A percentile compares a stretch with the other conserved stretches of the same genome.
phyloP scores from a whole-genome alignment of 1,140 invertebrate species.

The Habropoda laboriosa region DNA sequence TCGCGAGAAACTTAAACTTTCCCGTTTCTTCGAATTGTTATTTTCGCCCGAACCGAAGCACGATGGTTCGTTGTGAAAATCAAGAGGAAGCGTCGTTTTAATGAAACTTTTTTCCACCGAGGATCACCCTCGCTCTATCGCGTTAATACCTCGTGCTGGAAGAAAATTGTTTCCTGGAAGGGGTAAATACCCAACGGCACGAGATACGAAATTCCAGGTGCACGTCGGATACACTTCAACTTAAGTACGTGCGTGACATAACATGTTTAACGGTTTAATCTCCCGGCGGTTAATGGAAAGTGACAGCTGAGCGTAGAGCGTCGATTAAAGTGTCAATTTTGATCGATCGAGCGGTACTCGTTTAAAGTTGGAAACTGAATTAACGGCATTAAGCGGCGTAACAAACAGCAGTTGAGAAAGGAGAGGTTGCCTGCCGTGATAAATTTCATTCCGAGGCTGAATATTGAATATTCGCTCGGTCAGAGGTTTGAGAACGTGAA shows the following conservation, averaged over 20 bases:
- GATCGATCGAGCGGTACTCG: slow-evolving; percentile 36
- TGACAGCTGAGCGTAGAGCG: slow-evolving; percentile 17
- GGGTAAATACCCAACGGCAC: not conserved
- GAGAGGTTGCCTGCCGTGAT: not conserved
- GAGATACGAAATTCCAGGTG: not conserved
- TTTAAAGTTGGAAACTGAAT: slow-evolving; percentile 56
- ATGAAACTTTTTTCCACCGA: not conserved
- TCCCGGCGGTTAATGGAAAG: slow-evolving; percentile 37
- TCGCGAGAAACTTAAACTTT: no score
- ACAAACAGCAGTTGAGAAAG: not conserved
- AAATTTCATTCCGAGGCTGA: not conserved
- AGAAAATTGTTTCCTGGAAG: not conserved
- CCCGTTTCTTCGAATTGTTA: no score
- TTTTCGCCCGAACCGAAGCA: no score
- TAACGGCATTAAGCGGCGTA: not conserved
- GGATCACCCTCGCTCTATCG: not conserved
- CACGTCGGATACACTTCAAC: not conserved
- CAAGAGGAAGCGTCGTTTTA: no score
- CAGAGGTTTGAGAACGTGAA: not conserved
- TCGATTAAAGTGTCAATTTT: slow-evolving; percentile 44
- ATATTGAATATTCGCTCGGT: not conserved
- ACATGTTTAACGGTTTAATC: slow-evolving; percentile 52
- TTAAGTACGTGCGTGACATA: slow-evolving; percentile 29
- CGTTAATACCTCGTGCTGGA: no score
- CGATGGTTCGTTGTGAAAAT: no score